Base-by-base conservation (phyloP, 2,113 vertebrate species). In the Perccottus glenii region DNA sequence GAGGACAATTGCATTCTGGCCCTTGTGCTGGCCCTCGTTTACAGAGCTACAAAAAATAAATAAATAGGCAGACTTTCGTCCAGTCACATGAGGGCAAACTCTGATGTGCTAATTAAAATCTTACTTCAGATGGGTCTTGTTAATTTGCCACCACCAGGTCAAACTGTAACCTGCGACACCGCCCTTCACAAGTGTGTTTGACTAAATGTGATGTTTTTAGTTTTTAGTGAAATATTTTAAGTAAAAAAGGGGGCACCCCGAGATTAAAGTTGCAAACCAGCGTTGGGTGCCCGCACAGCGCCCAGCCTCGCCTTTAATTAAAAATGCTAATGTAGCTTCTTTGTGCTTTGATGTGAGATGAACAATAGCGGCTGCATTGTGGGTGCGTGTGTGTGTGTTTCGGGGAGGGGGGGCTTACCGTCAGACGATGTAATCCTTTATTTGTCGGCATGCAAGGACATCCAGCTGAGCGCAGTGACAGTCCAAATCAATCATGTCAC, bases 321-420 rank as follows among this genome's bases (percentile, higher is more conserved):
- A 94, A 95, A 94, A 96, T 96, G 94, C 94, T 95, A 94, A 96
- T 95, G 92, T 88, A 14, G 33, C 87, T 65, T 88, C 83, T 88
- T 90, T 91, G 86, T 83, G 88, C 96, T 97, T 96, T 97, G 96
- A 97, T 93, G 95, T 96, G 89, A 87, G 88, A 82, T 49, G 80
- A 90, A 95, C 93, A 94, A 95, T 94, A 91, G 83, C 33, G n/a
- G n/a, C n/a, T n/a, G n/a, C n/a, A 55, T 80, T 92, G 79, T 69
- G 46, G 80, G 62, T 27, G 19, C 3, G 19, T 27, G 1, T 84
- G 43, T 80, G 53, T 15, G 59, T 73, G 75, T 73, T 66, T 61
- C 63, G 35, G 80, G 48, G 12, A 60, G 75, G 75, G 72, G 67
- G 62, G 67, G 40, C 33, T 73, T 78, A 85, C 81, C 48, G 48